phyloP scores from a whole-genome alignment of 2,797 vertebrate genomes.

The Clarias laeviceps region DNA sequence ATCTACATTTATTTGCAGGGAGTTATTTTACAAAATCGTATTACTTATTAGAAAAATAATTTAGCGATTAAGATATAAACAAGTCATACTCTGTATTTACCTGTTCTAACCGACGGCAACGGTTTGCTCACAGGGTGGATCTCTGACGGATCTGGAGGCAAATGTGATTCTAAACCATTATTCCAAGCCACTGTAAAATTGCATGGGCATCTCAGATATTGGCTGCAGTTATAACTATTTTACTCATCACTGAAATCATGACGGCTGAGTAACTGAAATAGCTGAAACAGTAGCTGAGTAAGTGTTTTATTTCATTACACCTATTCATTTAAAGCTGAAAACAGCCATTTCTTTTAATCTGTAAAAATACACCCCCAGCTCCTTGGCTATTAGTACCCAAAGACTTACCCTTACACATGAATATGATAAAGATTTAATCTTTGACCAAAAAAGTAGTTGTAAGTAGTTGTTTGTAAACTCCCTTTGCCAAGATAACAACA shows the following conservation, averaged over 20 bases:
- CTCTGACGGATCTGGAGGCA: not conserved
- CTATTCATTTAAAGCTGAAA: not conserved
- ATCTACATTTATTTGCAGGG: not conserved
- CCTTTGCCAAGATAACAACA: not conserved
- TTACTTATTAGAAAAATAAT: not conserved
- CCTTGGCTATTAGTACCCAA: too few species aligned
- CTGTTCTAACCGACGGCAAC: not conserved
- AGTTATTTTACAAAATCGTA: not conserved
- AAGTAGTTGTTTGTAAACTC: not conserved
- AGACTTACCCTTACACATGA: not conserved
- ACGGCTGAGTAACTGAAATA: not conserved
- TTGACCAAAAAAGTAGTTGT: not conserved
- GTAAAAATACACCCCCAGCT: not conserved
- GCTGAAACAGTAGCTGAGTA: not conserved
- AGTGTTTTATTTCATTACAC: not conserved
- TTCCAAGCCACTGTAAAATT: slow-evolving; percentile 9
- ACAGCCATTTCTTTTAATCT: not conserved
- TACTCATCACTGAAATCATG: not conserved
- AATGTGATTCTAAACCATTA: not conserved
- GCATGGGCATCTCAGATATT: not conserved
- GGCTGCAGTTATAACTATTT: not conserved
- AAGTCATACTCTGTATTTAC: slow-evolving; percentile 4
- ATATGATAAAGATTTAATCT: not conserved
- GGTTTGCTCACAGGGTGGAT: not conserved
- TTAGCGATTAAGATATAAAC: not conserved